A percentile compares a stretch with the other conserved stretches of the same genome.
Evolutionary conservation across 1,140 invertebrate genomes (phyloP).

Genomic region (Frieseomelitta varia): DNA sequence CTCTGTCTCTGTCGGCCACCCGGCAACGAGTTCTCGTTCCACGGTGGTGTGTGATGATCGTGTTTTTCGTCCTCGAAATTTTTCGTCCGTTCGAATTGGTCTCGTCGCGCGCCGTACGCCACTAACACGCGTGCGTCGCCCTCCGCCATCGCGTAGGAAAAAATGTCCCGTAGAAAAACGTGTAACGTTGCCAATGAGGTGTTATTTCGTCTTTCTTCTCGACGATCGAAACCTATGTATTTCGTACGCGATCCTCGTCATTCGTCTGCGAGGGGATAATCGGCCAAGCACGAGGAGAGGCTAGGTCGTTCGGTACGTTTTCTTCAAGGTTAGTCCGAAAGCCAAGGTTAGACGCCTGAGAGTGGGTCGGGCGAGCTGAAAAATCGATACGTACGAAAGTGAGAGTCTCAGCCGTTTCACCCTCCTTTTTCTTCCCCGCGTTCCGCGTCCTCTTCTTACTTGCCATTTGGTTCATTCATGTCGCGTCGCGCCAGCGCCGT

Average conservation of each 20-base stretch:
- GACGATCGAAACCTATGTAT: not conserved
- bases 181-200: no score
- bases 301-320: constrained; percentile 55
- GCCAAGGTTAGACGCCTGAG: constrained; percentile 46
- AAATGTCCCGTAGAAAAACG: no score
- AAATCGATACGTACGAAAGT: constrained; percentile 78
- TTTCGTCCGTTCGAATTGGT: constrained; percentile 1
- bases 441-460: constrained; percentile 64
- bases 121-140: not conserved
- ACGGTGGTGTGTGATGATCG: constrained; percentile 42
- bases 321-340: constrained; percentile 65
- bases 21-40: constrained; percentile 18
- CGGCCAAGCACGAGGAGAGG: constrained; percentile 15
- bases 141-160: not conserved
- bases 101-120: not conserved
- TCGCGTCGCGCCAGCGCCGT: constrained; percentile 49
- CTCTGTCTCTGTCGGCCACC: not conserved
- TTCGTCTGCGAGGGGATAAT: constrained; percentile 21
- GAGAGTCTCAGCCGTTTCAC: constrained; percentile 71
- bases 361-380: constrained; percentile 67
- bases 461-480: constrained; percentile 68
- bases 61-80: not conserved
- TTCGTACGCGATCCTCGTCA: not conserved
- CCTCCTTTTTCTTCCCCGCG: constrained; percentile 66
- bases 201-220: no score